Percentiles rank a stretch among this genome's conserved stretches.
Conservation (phyloP, 2,113 vertebrate species). For the Tragulus kanchil region DNA sequence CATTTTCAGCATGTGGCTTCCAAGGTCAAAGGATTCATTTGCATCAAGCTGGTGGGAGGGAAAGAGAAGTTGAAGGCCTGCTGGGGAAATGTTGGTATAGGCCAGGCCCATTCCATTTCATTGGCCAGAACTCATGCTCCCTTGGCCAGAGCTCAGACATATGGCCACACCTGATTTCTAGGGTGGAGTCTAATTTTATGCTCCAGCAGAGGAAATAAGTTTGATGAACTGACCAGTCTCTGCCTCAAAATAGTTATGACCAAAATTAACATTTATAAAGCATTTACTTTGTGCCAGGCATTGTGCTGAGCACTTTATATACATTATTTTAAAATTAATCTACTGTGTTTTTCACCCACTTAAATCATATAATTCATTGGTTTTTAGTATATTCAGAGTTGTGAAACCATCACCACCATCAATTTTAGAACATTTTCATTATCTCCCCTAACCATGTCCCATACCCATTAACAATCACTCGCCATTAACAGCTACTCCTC, state of each 20-base stretch:
- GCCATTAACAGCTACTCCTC: neutral
- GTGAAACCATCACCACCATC: neutral
- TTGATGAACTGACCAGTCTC: constrained; percentile 4
- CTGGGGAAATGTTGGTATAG: neutral
- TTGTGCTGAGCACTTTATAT: neutral
- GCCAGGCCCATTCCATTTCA: neutral
- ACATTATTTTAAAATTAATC: constrained; percentile 20
- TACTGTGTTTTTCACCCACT: neutral
- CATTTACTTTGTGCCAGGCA: neutral
- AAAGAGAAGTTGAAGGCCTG: neutral
- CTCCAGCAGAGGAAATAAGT: neutral
- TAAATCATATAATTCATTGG: neutral
- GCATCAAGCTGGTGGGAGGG: neutral
- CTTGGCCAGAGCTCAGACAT: neutral
- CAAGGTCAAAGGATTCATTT: constrained; percentile 4
- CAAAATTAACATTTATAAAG: neutral
- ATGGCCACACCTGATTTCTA: neutral
- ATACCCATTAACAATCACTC: neutral
- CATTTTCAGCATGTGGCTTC: neutral
- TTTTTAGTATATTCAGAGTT: neutral
- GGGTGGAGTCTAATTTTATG: constrained; percentile 24
- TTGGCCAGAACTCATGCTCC: constrained; percentile 3
- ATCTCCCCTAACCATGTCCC: neutral
- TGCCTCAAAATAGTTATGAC: neutral
- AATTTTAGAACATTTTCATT: neutral